phyloP scores from a whole-genome alignment of 2,113 vertebrate species.

The Mohoua ochrocephala region DNA sequence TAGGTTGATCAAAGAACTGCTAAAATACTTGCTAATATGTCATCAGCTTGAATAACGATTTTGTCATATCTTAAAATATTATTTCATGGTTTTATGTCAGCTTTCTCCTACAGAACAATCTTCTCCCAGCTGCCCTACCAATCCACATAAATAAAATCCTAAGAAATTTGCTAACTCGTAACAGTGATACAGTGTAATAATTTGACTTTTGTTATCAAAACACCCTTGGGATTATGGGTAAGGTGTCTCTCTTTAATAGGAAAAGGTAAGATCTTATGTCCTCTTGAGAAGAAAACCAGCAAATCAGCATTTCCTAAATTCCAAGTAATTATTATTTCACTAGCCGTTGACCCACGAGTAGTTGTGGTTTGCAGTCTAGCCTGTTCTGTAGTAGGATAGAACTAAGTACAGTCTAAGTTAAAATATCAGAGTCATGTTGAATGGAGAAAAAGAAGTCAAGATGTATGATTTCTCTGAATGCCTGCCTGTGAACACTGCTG shows the following conservation, averaged over 20 bases:
- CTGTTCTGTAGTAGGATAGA: not conserved
- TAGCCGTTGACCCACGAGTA: not conserved
- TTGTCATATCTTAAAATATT: constrained; percentile 8
- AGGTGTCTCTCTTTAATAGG: not conserved
- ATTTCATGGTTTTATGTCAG: not conserved
- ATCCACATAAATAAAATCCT: not conserved
- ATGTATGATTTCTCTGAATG: not conserved
- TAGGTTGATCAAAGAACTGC: not conserved
- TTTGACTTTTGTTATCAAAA: not conserved
- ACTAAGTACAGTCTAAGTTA: not conserved
- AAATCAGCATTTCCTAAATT: not conserved
- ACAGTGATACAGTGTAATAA: not conserved
- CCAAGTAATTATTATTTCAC: not conserved
- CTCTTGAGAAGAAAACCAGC: not conserved
- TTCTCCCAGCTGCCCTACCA: not conserved
- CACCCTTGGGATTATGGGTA: not conserved
- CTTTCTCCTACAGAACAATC: not conserved
- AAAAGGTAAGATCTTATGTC: not conserved
- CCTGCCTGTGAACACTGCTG: not conserved
- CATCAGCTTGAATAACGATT: constrained; percentile 18
- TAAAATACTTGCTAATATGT: constrained; percentile 31
- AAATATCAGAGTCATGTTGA: not conserved
- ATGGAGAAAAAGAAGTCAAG: not conserved
- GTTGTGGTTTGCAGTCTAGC: not conserved
- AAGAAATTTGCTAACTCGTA: not conserved